Evolutionary conservation across 2,888 invertebrate genomes (phyloP).

Genomic region (Tenthredo mesomela): DNA sequence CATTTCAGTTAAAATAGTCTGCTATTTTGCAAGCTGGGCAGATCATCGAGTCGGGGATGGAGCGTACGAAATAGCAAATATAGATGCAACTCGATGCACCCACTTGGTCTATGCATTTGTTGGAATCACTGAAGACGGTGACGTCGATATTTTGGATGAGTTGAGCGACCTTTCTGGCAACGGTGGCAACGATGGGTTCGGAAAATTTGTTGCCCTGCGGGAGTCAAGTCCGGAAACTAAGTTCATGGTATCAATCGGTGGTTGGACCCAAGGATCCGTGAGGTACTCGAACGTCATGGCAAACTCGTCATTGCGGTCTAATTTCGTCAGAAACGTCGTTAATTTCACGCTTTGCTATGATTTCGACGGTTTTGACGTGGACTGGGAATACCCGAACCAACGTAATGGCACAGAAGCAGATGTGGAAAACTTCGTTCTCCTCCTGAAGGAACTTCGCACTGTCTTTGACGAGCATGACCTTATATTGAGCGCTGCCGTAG

Average conservation of each 20-base stretch:
- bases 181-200: slow-evolving; percentile 77
- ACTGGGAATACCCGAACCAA: slow-evolving; percentile 20
- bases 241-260: slow-evolving; percentile 84
- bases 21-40: slow-evolving; percentile 2
- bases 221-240: slow-evolving; percentile 79
- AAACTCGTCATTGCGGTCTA: slow-evolving; percentile 76
- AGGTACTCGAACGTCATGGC: slow-evolving; percentile 81
- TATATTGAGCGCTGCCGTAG: slow-evolving; percentile 82
- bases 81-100: not conserved
- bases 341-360: slow-evolving; percentile 80
- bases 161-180: slow-evolving; percentile 80
- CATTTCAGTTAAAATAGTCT: not conserved
- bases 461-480: slow-evolving; percentile 80
- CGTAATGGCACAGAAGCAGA: not conserved
- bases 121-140: slow-evolving; percentile 74
- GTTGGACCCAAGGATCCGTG: slow-evolving; percentile 84
- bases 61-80: not conserved
- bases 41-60: not conserved
- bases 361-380: slow-evolving; percentile 86
- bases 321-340: slow-evolving; percentile 81
- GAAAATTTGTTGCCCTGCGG: slow-evolving; percentile 80
- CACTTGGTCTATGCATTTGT: slow-evolving; percentile 11
- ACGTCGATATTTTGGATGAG: slow-evolving; percentile 81
- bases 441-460: slow-evolving; percentile 81
- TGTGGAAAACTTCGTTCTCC: slow-evolving; percentile 63